These are phyloP conservation scores for Euzetes globulus DNA, from an alignment of 2,888 invertebrate species.

Conservation along the genomic window DNA sequence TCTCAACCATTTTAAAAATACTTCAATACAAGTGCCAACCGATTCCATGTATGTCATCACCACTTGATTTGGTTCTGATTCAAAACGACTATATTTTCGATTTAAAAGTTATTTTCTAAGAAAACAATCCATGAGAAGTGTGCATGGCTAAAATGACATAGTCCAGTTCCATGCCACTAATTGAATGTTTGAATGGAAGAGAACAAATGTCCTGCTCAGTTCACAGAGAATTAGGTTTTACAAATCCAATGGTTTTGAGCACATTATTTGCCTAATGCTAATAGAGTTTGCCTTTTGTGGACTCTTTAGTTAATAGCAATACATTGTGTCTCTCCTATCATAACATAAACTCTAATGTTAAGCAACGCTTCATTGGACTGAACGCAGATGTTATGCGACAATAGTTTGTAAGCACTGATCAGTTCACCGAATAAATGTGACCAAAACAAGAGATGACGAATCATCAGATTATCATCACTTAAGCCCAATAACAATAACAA, in stretches of 20 bases:
- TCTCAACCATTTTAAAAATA: no score
- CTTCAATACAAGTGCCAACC: no score
- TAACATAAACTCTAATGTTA: neutral
- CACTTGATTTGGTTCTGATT: no score
- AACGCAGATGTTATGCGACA: neutral
- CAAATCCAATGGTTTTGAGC: neutral
- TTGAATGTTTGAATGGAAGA: no score
- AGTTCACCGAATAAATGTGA: neutral
- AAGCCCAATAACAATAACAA: slow-evolving; percentile 8
- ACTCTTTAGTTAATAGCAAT: neutral
- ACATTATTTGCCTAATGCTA: slow-evolving; percentile 5
- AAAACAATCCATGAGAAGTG: no score
- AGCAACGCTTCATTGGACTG: slow-evolving; percentile 1
- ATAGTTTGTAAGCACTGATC: neutral
- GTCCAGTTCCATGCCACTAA: no score
- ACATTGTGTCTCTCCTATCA: neutral
- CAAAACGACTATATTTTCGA: no score
- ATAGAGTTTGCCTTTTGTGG: neutral
- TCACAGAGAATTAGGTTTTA: neutral
- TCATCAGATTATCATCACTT: slow-evolving; percentile 17
- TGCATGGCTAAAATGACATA: no score
- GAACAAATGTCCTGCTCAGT: no score
- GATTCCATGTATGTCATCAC: no score
- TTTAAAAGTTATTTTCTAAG: no score
- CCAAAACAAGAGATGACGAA: neutral